These are phyloP conservation scores for Pollenia amentaria DNA, from an alignment of 2,888 invertebrate species.

Conservation along the genomic window DNA sequence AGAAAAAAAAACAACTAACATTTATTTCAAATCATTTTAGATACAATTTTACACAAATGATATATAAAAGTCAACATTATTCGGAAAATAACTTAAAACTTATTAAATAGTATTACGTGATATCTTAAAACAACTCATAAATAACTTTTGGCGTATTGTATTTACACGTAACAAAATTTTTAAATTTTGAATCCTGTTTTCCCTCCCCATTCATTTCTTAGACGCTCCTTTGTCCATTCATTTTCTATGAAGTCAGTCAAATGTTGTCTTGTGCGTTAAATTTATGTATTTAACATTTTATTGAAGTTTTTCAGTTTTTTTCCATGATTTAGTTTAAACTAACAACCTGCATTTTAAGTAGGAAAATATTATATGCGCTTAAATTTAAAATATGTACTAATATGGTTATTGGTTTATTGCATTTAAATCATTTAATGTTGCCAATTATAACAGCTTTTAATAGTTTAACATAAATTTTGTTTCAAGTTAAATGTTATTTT, in stretches of 20 bases:
- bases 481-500: slow-evolving; percentile 9
- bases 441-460: slow-evolving; percentile 84
- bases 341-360: slow-evolving; percentile 58
- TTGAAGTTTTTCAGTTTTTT: slow-evolving; percentile 37
- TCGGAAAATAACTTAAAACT: slow-evolving; percentile 7
- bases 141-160: slow-evolving; percentile 52
- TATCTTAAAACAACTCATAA: slow-evolving; percentile 71
- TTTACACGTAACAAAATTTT: slow-evolving; percentile 36
- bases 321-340: slow-evolving; percentile 22
- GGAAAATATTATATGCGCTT: slow-evolving; percentile 49
- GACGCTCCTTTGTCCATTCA: background rate
- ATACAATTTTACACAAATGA: slow-evolving; percentile 48
- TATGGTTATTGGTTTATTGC: slow-evolving; percentile 74
- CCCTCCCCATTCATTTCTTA: background rate
- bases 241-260: slow-evolving; percentile 16
- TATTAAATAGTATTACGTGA: slow-evolving; percentile 69
- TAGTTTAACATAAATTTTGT: slow-evolving; percentile 83
- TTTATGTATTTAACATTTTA: slow-evolving; percentile 47
- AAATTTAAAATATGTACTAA: slow-evolving; percentile 59
- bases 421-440: slow-evolving; percentile 84
- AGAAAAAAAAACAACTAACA: slow-evolving; percentile 30
- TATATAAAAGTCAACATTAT: slow-evolving; percentile 55
- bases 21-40: slow-evolving; percentile 48
- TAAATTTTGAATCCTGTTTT: slow-evolving; percentile 50
- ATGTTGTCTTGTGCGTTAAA: slow-evolving; percentile 51